A percentile compares a stretch with the other conserved stretches of the same genome.
Conservation (phyloP, 2,797 vertebrate genomes). For the Notolabrus celidotus region DNA sequence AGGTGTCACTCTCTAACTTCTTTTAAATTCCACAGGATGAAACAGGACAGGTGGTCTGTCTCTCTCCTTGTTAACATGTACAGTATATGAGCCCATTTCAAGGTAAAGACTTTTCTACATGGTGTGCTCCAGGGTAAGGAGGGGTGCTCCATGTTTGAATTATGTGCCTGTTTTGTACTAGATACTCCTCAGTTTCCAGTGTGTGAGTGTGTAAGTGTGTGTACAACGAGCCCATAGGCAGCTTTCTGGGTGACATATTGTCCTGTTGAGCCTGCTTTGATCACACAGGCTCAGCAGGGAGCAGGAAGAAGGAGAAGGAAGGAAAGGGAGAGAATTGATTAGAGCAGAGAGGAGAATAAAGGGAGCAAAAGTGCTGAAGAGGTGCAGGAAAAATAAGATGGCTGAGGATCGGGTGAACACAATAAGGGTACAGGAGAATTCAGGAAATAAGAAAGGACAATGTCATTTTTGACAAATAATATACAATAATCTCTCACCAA, state of each 20-base stretch:
- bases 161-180: constrained; percentile 15
- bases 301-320: constrained; percentile 43
- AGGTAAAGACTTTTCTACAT: neutral
- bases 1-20: neutral
- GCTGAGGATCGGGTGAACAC: constrained; percentile 4
- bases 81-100: neutral
- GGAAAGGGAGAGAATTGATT: constrained; percentile 40
- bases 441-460: constrained; percentile 1
- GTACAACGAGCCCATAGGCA: constrained; percentile 53
- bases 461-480: constrained; percentile 18
- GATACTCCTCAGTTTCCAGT: constrained; percentile 12
- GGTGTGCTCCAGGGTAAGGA: neutral
- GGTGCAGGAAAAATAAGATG: constrained; percentile 11
- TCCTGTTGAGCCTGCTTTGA: constrained; percentile 68
- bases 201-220: constrained; percentile 30
- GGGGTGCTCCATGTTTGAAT: constrained; percentile 8
- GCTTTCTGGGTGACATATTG: constrained; percentile 60
- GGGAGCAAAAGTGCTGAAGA: constrained; percentile 7
- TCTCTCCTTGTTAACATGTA: constrained; percentile 2
- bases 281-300: constrained; percentile 57
- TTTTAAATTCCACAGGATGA: too few species aligned
- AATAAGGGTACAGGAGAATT: neutral
- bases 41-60: neutral
- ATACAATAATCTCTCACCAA: constrained; percentile 7
- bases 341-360: constrained; percentile 30